Percentiles rank a stretch among this genome's conserved stretches.
These are phyloP conservation scores for Xiphorhynchus elegans DNA, from an alignment of 2,113 vertebrate species.

Conservation along the genomic window DNA sequence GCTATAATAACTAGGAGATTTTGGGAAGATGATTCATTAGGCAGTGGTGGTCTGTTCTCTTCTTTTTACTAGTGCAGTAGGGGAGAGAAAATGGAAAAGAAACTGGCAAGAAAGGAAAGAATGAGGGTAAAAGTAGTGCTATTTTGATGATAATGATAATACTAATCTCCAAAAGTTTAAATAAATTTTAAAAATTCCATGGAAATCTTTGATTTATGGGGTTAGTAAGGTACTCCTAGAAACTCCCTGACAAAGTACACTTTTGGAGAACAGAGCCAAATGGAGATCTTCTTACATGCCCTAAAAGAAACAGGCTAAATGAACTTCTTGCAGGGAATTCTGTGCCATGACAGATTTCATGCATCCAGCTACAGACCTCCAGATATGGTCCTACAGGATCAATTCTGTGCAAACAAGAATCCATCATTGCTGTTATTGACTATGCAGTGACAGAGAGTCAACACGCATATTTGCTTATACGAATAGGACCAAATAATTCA, in stretches of 20 bases:
- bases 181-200: not conserved
- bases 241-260: not conserved
- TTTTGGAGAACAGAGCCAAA: not conserved
- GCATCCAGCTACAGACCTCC: not conserved
- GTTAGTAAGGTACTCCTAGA: not conserved
- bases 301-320: not conserved
- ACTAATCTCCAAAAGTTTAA: not conserved
- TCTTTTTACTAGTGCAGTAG: not conserved
- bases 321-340: not conserved
- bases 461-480: accelerated
- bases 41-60: not conserved
- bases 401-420: not conserved
- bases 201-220: not conserved
- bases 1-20: not conserved
- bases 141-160: not conserved
- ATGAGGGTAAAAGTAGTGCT: not conserved
- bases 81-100: not conserved
- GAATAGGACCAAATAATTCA: not conserved
- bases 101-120: not conserved
- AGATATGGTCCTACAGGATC: not conserved
- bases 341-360: not conserved
- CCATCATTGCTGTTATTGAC: not conserved
- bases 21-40: not conserved
- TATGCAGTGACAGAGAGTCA: not conserved
- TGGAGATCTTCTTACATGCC: not conserved